These are phyloP conservation scores for Lithophane socia DNA, from an alignment of 2,888 invertebrate species.

Conservation along the genomic window DNA sequence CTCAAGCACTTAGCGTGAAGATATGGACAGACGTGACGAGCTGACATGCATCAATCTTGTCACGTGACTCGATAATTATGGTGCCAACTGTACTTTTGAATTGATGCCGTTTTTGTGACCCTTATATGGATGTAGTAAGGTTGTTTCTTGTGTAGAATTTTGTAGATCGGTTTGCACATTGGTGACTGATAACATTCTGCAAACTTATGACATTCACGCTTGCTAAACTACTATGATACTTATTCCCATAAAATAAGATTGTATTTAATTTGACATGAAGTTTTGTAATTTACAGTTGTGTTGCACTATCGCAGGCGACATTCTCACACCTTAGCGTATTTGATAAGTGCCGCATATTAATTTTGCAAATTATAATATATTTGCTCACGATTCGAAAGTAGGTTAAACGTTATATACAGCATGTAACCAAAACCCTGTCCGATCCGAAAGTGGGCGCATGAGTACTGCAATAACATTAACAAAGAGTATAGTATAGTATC, in stretches of 20 bases:
- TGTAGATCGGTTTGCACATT: conserved; percentile 48
- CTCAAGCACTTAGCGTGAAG: conserved; percentile 81
- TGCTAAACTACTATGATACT: conserved; percentile 22
- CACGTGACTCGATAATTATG: conserved; percentile 73
- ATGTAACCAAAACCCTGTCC: too few species aligned
- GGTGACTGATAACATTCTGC: conserved; percentile 57
- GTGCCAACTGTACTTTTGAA: conserved; percentile 35
- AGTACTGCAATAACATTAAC: too few species aligned
- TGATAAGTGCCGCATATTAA: conserved; percentile 67
- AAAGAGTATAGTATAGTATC: too few species aligned
- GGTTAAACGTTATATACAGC: conserved; percentile 27
- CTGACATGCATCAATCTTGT: conserved; percentile 83
- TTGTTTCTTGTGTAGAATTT: conserved; percentile 19
- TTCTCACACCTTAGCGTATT: conserved; percentile 69
- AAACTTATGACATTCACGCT: conserved; percentile 42
- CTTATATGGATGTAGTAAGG: conserved; percentile 31
- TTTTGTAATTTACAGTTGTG: conserved; percentile 10
- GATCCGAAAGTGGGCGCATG: too few species aligned
- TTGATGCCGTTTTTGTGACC: conserved; percentile 8
- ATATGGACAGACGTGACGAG: conserved; percentile 76
- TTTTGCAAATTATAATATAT: conserved; percentile 57
- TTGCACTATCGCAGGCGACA: conserved; percentile 58
- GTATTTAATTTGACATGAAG: neutral
- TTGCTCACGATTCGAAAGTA: conserved; percentile 47
- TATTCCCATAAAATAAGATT: conserved; percentile 2